Base-by-base conservation (phyloP, 2,888 invertebrate genomes). In the Tetranychus truncatus region DNA sequence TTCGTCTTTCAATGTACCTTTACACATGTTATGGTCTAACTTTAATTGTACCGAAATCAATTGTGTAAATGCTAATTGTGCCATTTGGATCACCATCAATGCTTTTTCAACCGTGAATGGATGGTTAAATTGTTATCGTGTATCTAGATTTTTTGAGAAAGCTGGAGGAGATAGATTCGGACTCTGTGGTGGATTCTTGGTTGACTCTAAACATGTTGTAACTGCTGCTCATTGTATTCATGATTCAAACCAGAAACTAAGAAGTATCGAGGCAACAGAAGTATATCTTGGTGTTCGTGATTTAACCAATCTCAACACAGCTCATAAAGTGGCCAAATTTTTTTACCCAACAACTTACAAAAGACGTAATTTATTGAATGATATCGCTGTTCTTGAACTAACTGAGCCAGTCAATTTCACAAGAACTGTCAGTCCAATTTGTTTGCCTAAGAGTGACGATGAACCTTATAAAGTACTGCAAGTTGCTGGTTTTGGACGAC, bases 151-250 rank as follows among this genome's bases (percentile, higher is more conserved):
- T 21, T 69, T 69, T 24, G 69, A 69, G 20, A 69, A 20, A 24
- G 9, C 21, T 20, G 69, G 69, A 69, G 69, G 69, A 69, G 69
- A 69, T 20, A 18, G 69, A 1, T 69, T 24, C 9, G 69, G 69
- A 20, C 69, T 69, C 8, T 69, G 69, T 21, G 69, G 69, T 20
- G 69, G 69, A 20, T 69, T 69, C 20, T 21, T 69, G 20, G 69
- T 69, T 24, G 69, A 69, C 34, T 24, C 69, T 11, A 69, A 24
- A 20, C 69, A 69, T 69, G 69, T 69, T 3, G 69, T 69, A 21
- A 69, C 69, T 6, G 69, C 69, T 21, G 69, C 69, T 69, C 69
- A 69, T 69, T 69, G 69, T 69, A 69, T 69, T 69, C 34, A 24
- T 9, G 69, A 69, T 9, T 5, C 6, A 5, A 69, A 69, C n/a